Percentiles rank a stretch among this genome's conserved stretches.
These are phyloP conservation scores for Bathynomus jamesi DNA, from an alignment of 1,140 invertebrate genomes.

Conservation along the genomic window DNA sequence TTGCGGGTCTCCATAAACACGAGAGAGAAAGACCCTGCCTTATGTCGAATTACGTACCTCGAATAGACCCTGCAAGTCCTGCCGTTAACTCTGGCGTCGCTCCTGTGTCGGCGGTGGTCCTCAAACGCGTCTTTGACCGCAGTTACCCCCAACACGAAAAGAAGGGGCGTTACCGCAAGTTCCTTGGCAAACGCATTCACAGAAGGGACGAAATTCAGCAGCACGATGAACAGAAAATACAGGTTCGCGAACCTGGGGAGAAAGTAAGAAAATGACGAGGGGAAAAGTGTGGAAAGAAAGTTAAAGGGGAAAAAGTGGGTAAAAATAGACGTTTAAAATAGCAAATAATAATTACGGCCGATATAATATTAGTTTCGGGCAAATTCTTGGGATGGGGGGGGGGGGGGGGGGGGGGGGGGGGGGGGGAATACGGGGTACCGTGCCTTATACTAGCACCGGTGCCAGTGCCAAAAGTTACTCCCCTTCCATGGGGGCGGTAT, in stretches of 20 bases:
- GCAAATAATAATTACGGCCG: no score
- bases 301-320: not conserved
- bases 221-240: conserved; percentile 94
- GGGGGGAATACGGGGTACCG: no score
- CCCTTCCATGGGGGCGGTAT: no score
- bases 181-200: conserved; percentile 95
- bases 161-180: conserved; percentile 85
- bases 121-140: conserved; percentile 95
- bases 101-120: conserved; percentile 77
- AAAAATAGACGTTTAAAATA: not conserved
- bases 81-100: conserved; percentile 90
- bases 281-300: not conserved
- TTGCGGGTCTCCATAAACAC: no score
- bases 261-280: not conserved
- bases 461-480: no score
- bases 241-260: conserved; percentile 72
- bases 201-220: conserved; percentile 87
- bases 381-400: no score
- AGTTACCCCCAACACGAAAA: conserved; percentile 93
- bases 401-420: no score
- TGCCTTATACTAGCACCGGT: no score
- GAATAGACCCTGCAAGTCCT: conserved; percentile 82
- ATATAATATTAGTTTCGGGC: not conserved
- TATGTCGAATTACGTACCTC: no score
- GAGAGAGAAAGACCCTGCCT: no score